Percentiles rank a stretch among this genome's conserved stretches.
phyloP scores from a whole-genome alignment of 2,888 invertebrate species.

The Noctuana brunneofusca region DNA sequence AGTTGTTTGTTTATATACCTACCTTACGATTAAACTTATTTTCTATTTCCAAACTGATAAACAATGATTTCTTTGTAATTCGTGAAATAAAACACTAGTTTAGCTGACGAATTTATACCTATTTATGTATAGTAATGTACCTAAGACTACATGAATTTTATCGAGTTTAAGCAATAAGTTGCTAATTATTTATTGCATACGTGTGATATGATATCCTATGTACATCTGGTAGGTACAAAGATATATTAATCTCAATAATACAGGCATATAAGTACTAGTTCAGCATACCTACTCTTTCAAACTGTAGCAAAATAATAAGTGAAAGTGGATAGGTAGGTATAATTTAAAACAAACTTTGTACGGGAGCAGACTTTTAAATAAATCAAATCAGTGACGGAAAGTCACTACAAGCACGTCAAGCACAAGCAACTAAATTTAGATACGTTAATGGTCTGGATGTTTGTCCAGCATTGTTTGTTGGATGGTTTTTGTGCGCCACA shows the following conservation, averaged over 20 bases:
- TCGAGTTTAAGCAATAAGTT: too few species aligned
- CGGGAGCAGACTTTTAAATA: neutral
- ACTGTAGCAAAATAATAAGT: neutral
- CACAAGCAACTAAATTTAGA: constrained; percentile 30
- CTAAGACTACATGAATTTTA: too few species aligned
- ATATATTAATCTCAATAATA: too few species aligned
- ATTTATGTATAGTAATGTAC: too few species aligned
- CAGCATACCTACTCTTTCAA: neutral
- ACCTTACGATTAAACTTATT: too few species aligned
- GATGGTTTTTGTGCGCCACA: constrained; percentile 62
- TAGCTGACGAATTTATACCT: too few species aligned
- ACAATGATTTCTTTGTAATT: neutral
- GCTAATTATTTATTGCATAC: too few species aligned
- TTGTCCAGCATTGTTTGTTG: constrained; percentile 50
- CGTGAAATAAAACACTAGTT: neutral
- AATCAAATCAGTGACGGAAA: constrained; percentile 18
- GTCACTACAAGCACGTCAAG: constrained; percentile 19
- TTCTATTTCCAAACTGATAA: neutral
- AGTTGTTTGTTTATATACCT: neutral
- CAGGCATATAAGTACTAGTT: neutral
- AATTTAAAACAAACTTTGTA: neutral
- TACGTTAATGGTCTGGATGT: constrained; percentile 31
- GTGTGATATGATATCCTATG: too few species aligned
- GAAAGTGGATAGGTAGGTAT: too few species aligned
- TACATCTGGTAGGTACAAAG: too few species aligned